Percentiles rank a stretch among this genome's conserved stretches.
Conservation (phyloP, 2,888 invertebrate species). For the Unio delphinus region DNA sequence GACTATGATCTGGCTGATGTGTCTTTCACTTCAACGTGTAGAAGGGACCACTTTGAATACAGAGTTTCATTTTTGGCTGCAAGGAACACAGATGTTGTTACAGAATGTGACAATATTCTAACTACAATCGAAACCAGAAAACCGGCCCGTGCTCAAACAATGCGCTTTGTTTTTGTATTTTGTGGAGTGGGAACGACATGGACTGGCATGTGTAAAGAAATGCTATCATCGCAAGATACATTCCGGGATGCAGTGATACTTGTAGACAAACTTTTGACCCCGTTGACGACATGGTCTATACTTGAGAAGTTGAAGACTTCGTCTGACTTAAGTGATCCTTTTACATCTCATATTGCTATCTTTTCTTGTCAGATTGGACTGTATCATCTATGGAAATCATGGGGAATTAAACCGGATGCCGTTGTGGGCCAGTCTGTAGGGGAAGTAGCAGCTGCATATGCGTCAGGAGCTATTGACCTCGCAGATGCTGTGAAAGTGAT, state of each 20-base stretch:
- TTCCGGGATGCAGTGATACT: constrained; percentile 37
- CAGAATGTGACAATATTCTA: too few relatives aligned
- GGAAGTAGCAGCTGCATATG: constrained; percentile 50
- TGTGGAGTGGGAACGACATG: constrained; percentile 60
- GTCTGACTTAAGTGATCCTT: constrained; percentile 27
- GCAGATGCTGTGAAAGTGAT: constrained; percentile 41
- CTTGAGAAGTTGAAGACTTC: constrained; percentile 21
- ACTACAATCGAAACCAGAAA: too few relatives aligned
- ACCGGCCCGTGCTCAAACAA: neutral
- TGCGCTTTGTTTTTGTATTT: constrained; percentile 46
- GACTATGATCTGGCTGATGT: constrained; percentile 17
- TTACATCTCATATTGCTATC: constrained; percentile 42
- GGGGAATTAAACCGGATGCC: constrained; percentile 36
- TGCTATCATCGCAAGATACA: constrained; percentile 26
- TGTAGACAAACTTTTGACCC: constrained; percentile 31
- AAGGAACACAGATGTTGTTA: too few relatives aligned
- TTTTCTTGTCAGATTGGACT: constrained; percentile 47
- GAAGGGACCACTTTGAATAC: constrained; percentile 24
- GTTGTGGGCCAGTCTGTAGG: constrained; percentile 53
- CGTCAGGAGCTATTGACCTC: constrained; percentile 28
- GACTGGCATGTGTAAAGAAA: constrained; percentile 53
- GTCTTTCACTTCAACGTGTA: constrained; percentile 30
- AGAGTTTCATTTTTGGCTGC: too few relatives aligned
- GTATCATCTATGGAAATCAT: constrained; percentile 27
- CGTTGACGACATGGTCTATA: constrained; percentile 34